Base-by-base conservation (phyloP, 2,888 invertebrate genomes). In the Drosophila paramelanica region DNA sequence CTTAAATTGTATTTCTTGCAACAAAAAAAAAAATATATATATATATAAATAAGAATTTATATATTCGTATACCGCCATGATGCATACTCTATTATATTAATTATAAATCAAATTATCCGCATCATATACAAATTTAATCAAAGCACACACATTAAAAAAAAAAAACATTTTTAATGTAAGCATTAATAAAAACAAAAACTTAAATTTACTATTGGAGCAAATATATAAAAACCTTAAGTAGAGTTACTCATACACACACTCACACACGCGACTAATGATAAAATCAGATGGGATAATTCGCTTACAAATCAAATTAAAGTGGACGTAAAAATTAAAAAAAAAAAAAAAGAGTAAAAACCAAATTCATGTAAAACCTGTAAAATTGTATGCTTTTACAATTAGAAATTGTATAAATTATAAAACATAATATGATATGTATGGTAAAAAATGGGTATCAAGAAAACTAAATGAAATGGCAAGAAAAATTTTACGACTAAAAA, bases 341-440 rank as follows among this genome's bases (percentile, higher is more conserved):
- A 23, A 66, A 49, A 47, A 33, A 7, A 46, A 36, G 33, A 20
- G 33, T 33, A 41, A 61, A 65, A 50, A 47, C 20, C 14, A 60
- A 62, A 53, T 43, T 45, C 38, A n/a, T 45, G 38, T 33, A 65
- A 69, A 53, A 55, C 66, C 86, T 83, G 86, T 85, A 83, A 73
- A 75, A 80, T 88, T 74, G 57, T 72, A 73, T 86, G 83, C 73
- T 73, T 82, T 80, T 80, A 88, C 80, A 85, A 88, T 73, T 82
- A 77, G 80, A 88, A 78, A 82, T 73, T 88, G 83, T 88, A 82
- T 76, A 83, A 88, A 82, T 67, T 67, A 75, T 60, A 62, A 50
- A 68, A 75, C 59, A 58, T 39, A 56, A 41, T 41, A 31, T 36
- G 66, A 59, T 64, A 67, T 58, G 51, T 66, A 51, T 74, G 53